Evolutionary conservation across 1,140 invertebrate species (phyloP).

Genomic region (Leptopilina boulardi): DNA sequence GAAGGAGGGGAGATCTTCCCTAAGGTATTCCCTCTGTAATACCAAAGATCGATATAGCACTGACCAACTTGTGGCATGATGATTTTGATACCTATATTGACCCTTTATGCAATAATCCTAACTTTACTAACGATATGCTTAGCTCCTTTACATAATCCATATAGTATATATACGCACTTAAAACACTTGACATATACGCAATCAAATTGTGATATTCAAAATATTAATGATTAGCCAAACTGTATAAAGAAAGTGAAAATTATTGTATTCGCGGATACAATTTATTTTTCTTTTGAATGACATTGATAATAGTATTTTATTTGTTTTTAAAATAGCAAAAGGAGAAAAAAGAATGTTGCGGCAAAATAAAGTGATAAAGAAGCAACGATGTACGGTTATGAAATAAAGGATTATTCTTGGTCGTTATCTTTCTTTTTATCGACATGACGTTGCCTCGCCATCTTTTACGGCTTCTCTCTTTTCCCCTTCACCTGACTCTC

Average conservation of each 20-base stretch:
- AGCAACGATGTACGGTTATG: constrained; percentile 31
- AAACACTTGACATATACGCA: neutral
- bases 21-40: constrained; percentile 21
- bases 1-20: no score
- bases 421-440: constrained; percentile 20
- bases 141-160: neutral
- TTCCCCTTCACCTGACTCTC: neutral
- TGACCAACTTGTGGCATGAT: neutral
- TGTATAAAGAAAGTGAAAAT: no score
- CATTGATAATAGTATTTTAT: neutral
- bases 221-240: no score
- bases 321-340: neutral
- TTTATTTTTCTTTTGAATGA: no score
- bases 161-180: no score
- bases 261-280: no score
- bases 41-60: constrained; percentile 4
- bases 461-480: constrained; percentile 19
- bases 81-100: neutral
- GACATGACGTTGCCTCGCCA: constrained; percentile 20
- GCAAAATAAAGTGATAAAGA: constrained; percentile 12
- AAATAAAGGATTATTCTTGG: constrained; percentile 32
- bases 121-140: neutral
- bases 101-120: constrained; percentile 2
- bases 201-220: no score
- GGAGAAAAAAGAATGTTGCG: no score